phyloP scores from a whole-genome alignment of 2,113 vertebrate genomes.

The Macheiramphus alcinus region DNA sequence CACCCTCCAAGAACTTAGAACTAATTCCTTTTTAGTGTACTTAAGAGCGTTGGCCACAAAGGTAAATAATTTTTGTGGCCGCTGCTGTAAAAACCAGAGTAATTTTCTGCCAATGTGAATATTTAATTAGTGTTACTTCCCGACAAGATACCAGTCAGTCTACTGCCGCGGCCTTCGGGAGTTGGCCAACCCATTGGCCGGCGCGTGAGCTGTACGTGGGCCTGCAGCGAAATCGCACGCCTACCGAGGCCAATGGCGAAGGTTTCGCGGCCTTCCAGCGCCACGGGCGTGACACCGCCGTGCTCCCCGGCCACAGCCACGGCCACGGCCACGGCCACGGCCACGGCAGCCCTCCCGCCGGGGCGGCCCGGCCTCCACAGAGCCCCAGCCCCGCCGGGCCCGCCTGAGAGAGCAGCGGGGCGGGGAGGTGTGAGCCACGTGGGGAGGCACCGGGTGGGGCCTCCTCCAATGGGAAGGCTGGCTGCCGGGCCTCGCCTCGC shows the following conservation, averaged over 20 bases:
- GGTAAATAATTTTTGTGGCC: background rate
- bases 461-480: slow-evolving; percentile 8
- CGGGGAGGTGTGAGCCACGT: background rate
- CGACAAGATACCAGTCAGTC: background rate
- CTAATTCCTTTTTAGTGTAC: background rate
- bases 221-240: rapidly evolving
- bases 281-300: rapidly evolving
- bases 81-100: background rate
- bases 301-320: no score
- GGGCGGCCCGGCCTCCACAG: rapidly evolving
- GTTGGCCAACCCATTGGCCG: background rate
- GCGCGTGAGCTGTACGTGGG: rapidly evolving
- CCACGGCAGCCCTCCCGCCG: no score
- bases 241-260: background rate
- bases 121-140: background rate
- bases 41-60: background rate
- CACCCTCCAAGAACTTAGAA: background rate
- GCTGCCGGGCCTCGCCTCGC: background rate
- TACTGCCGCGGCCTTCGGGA: background rate
- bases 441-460: background rate
- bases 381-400: rapidly evolving
- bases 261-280: rapidly evolving
- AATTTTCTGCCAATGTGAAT: background rate
- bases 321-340: no score
- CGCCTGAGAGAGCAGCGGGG: rapidly evolving